Evolutionary conservation across 2,113 vertebrate genomes (phyloP).

Genomic region (Procavia capensis): DNA sequence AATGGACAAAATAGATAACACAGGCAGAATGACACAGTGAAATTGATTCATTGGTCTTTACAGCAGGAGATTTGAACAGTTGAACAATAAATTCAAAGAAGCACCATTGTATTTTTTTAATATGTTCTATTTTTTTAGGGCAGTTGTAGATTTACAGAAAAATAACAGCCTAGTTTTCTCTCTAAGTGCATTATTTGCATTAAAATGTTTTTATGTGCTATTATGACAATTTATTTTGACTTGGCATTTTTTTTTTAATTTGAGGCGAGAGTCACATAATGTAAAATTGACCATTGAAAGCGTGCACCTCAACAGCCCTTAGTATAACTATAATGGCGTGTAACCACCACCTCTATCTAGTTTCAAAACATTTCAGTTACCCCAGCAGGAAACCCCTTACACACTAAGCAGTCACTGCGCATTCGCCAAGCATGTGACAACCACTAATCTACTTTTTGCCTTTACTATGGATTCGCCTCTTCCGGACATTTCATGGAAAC

Average conservation of each 20-base stretch:
- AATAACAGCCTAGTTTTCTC: constrained; percentile 7
- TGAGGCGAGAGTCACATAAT: neutral
- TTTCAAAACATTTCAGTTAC: neutral
- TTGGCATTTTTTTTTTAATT: neutral
- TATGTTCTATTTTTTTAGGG: neutral
- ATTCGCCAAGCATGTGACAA: neutral
- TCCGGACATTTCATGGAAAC: neutral
- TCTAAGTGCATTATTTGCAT: neutral
- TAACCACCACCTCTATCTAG: neutral
- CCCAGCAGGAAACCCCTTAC: neutral
- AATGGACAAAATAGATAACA: neutral
- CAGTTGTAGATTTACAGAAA: neutral
- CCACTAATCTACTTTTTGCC: neutral
- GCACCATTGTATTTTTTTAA: neutral
- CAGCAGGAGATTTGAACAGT: neutral
- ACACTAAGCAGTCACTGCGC: neutral
- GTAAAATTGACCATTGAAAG: constrained; percentile 28
- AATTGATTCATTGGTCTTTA: neutral
- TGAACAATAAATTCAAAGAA: neutral
- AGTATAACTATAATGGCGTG: neutral
- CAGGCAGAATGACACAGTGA: neutral
- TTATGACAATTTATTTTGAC: neutral
- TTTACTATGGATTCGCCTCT: neutral
- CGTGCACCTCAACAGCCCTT: neutral
- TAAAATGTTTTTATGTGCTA: neutral